Conservation (phyloP, 64 coral and sea anemone species). For the Pocillopora damicornis region DNA sequence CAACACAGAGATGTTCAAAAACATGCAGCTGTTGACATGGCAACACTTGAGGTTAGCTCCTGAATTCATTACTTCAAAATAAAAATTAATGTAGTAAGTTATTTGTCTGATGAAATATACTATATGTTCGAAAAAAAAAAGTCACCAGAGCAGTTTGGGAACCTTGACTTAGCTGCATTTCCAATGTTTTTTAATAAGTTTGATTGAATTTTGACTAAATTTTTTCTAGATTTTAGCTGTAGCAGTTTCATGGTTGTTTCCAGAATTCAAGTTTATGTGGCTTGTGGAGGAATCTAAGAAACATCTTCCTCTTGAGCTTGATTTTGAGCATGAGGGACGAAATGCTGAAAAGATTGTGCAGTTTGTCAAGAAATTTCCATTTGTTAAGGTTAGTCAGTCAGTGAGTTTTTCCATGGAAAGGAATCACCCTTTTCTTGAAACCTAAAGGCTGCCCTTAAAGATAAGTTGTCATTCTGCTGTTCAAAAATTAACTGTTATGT, state of each 20-base stretch:
- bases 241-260: constrained; percentile 72
- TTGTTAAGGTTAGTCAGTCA: constrained; percentile 64
- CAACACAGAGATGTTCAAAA: constrained; percentile 94
- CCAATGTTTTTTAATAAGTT: no score
- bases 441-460: no score
- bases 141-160: no score
- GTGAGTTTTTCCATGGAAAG: background rate
- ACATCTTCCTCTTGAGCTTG: constrained; percentile 92
- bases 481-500: no score
- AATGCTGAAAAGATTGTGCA: constrained; percentile 85
- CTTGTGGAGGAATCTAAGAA: constrained; percentile 96
- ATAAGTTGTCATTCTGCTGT: no score
- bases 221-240: constrained; percentile 64
- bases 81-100: no score
- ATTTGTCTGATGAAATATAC: no score
- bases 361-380: constrained; percentile 71
- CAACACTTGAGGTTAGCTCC: constrained; percentile 76
- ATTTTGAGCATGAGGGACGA: constrained; percentile 87
- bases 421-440: background rate
- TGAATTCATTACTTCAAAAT: no score
- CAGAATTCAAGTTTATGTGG: constrained; percentile 92
- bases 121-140: no score
- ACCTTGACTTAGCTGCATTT: no score
- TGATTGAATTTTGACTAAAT: background rate
- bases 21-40: constrained; percentile 82